These are phyloP conservation scores for Turritopsis dohrnii DNA, from an alignment of 30 jellyfish, hydroid and myxozoan species.

Conservation along the genomic window DNA sequence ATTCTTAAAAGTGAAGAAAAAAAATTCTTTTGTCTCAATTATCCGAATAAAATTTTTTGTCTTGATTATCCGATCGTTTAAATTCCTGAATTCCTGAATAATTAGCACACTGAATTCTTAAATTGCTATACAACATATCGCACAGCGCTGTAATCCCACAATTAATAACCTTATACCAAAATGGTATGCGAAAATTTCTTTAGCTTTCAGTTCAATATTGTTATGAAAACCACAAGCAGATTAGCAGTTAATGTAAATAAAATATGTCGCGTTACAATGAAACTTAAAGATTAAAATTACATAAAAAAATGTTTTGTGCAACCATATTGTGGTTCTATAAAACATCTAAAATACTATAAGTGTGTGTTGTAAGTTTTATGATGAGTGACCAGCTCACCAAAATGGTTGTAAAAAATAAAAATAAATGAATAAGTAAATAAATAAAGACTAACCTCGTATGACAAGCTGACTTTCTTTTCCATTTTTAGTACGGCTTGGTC, in stretches of 20 bases:
- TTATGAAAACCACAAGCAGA: neutral
- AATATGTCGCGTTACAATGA: neutral
- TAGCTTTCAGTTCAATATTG: neutral
- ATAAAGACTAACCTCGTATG: neutral
- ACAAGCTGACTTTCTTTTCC: slow-evolving; percentile 1
- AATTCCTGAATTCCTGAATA: neutral
- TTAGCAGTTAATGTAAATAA: neutral
- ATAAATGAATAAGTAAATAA: no score
- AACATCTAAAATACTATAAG: no score
- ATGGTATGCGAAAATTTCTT: neutral
- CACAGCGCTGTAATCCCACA: neutral
- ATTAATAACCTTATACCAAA: neutral
- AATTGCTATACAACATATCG: no score
- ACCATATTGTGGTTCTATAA: neutral
- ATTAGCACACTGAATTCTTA: neutral
- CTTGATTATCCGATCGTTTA: no score
- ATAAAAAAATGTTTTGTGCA: neutral
- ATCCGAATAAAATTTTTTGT: no score
- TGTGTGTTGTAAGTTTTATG: neutral
- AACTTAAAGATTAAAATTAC: neutral
- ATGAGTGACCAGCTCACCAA: no score
- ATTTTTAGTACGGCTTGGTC: neutral
- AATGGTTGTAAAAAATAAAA: no score
- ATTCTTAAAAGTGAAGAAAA: no score
- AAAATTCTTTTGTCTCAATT: no score